Conservation (phyloP, 2,888 invertebrate species). For the Dicyrtoma fusca region DNA sequence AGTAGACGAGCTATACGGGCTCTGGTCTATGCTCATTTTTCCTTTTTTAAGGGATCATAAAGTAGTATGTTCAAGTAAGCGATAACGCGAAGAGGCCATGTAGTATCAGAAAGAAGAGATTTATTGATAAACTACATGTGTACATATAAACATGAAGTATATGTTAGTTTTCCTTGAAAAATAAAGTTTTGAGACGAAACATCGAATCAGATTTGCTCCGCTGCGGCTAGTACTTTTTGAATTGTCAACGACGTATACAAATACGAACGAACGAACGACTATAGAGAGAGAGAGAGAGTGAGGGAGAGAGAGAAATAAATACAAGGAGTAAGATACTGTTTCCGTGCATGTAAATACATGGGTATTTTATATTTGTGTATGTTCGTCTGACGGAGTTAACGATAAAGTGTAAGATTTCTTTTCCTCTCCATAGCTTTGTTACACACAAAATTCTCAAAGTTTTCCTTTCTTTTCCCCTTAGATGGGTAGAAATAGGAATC, state of each 20-base stretch:
- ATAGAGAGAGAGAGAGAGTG: not conserved
- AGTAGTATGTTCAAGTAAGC: conserved; percentile 24
- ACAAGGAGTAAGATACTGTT: not conserved
- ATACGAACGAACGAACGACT: too few relatives aligned
- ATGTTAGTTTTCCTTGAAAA: conserved; percentile 18
- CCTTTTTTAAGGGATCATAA: conserved; percentile 30
- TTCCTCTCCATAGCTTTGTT: not conserved
- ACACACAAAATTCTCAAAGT: not conserved
- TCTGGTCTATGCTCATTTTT: not conserved
- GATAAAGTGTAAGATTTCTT: conserved; percentile 5
- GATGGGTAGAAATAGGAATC: conserved; percentile 23
- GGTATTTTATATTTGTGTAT: not conserved
- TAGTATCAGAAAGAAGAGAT: conserved; percentile 29
- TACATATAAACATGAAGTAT: conserved; percentile 8
- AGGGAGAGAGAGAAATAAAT: not conserved
- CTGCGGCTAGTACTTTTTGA: conserved; percentile 23
- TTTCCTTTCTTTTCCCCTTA: not conserved
- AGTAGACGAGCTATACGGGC: not conserved
- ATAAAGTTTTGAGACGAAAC: conserved; percentile 15
- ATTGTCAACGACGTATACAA: conserved; percentile 17
- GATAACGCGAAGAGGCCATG: conserved; percentile 29
- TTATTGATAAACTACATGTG: conserved; percentile 26
- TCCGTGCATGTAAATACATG: not conserved
- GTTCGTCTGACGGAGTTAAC: not conserved
- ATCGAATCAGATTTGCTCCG: conserved; percentile 19